Conservation (phyloP, 2,797 vertebrate genomes). For the Neomorphus geoffroyi region DNA sequence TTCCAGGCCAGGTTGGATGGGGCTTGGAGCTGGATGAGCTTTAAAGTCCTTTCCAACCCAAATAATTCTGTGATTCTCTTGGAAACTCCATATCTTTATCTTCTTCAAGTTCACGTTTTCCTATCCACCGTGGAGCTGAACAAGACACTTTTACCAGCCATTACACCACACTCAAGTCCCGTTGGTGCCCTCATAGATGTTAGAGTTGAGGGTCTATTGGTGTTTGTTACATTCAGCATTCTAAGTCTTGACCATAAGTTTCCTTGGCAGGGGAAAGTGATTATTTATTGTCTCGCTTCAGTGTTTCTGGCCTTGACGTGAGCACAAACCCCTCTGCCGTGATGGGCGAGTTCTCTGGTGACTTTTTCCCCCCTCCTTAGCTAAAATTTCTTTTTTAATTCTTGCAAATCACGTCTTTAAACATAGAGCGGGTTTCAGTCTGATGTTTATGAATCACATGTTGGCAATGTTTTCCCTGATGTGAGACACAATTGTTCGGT, state of each 20-base stretch:
- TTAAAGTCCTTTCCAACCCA: too few relatives aligned
- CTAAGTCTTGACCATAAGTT: background rate
- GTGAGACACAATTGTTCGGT: background rate
- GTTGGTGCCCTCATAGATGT: background rate
- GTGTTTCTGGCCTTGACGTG: background rate
- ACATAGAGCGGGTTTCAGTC: background rate
- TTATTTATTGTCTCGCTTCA: background rate
- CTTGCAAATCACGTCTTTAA: background rate
- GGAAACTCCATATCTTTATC: background rate
- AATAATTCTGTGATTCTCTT: too few relatives aligned
- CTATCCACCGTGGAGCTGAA: background rate
- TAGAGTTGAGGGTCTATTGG: background rate
- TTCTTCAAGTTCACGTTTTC: background rate
- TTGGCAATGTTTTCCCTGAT: background rate
- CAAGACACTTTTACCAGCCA: background rate
- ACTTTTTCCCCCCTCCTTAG: accelerated
- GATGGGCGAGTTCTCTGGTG: background rate
- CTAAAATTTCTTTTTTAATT: background rate
- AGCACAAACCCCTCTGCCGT: accelerated
- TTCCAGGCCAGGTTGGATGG: too few relatives aligned
- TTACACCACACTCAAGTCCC: background rate
- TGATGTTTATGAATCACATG: background rate
- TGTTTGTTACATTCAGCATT: background rate
- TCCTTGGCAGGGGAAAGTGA: accelerated
- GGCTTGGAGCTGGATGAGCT: too few relatives aligned